Percentiles rank a stretch among this genome's conserved stretches.
These are phyloP conservation scores for Schizotus pectinicornis DNA, from an alignment of 2,888 invertebrate genomes.

Conservation along the genomic window DNA sequence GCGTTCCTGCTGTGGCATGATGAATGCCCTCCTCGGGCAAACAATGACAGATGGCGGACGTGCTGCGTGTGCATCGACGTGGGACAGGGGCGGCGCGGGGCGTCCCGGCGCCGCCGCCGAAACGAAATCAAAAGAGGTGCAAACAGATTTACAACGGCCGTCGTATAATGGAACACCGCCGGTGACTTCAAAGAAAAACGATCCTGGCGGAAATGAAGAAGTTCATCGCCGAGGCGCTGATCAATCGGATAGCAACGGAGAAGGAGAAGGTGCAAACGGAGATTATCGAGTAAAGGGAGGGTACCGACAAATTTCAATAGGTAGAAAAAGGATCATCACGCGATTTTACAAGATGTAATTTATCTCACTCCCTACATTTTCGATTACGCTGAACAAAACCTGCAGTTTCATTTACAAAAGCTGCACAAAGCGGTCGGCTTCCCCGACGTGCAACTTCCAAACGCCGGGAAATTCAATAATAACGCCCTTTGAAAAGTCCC, in stretches of 20 bases:
- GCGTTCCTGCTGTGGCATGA: background rate
- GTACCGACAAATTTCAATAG: slow-evolving; percentile 17
- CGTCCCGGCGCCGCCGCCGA: slow-evolving; percentile 3
- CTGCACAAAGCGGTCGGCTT: no score
- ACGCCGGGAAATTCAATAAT: no score
- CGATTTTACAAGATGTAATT: slow-evolving; percentile 14
- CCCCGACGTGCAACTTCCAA: background rate
- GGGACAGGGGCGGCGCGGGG: no score
- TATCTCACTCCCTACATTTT: background rate
- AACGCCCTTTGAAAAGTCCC: no score
- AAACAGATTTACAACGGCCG: slow-evolving; percentile 32
- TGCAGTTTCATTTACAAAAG: background rate
- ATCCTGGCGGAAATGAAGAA: slow-evolving; percentile 32
- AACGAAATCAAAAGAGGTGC: slow-evolving; percentile 28
- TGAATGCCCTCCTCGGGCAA: slow-evolving; percentile 2
- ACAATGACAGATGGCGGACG: slow-evolving; percentile 11
- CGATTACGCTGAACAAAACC: background rate
- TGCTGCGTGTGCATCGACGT: slow-evolving; percentile 9
- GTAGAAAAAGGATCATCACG: slow-evolving; percentile 8
- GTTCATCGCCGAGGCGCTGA: slow-evolving; percentile 25
- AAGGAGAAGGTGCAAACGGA: slow-evolving; percentile 27
- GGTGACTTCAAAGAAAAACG: slow-evolving; percentile 28
- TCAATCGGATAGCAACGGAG: slow-evolving; percentile 7
- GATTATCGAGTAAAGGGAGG: slow-evolving; percentile 11
- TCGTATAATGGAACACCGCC: slow-evolving; percentile 28